These are phyloP conservation scores for Apteryx mantelli DNA, from an alignment of 2,113 vertebrate genomes.

Conservation along the genomic window DNA sequence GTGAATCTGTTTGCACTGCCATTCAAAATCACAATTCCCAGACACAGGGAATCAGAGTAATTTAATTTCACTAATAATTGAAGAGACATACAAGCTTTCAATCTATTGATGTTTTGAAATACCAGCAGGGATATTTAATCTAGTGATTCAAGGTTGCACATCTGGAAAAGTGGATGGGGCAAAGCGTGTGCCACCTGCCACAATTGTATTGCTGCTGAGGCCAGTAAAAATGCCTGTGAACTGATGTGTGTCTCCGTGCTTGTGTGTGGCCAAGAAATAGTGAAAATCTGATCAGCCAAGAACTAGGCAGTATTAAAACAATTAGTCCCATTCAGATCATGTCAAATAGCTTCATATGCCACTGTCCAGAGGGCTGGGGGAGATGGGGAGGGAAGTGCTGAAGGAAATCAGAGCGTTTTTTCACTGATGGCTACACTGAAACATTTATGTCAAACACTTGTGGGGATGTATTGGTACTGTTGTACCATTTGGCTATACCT, in stretches of 20 bases:
- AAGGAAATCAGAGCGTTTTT: neutral
- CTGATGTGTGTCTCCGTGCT: neutral
- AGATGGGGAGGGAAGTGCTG: neutral
- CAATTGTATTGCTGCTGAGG: neutral
- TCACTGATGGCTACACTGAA: neutral
- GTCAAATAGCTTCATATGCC: neutral
- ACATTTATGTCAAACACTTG: neutral
- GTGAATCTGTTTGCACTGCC: neutral
- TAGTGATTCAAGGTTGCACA: neutral
- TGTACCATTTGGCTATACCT: neutral
- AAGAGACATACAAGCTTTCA: neutral
- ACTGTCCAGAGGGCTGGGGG: rapidly evolving
- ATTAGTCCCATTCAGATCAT: neutral
- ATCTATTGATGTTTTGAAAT: neutral
- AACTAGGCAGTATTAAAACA: neutral
- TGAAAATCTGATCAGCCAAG: neutral
- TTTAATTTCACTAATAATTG: neutral
- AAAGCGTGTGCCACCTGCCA: neutral
- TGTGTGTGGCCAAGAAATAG: neutral
- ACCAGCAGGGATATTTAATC: neutral
- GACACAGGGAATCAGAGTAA: neutral
- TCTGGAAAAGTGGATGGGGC: neutral
- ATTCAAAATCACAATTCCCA: neutral
- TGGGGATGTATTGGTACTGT: neutral
- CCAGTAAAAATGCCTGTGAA: neutral